These are phyloP conservation scores for Anthoscopus minutus DNA, from an alignment of 2,113 vertebrate species.

Conservation along the genomic window DNA sequence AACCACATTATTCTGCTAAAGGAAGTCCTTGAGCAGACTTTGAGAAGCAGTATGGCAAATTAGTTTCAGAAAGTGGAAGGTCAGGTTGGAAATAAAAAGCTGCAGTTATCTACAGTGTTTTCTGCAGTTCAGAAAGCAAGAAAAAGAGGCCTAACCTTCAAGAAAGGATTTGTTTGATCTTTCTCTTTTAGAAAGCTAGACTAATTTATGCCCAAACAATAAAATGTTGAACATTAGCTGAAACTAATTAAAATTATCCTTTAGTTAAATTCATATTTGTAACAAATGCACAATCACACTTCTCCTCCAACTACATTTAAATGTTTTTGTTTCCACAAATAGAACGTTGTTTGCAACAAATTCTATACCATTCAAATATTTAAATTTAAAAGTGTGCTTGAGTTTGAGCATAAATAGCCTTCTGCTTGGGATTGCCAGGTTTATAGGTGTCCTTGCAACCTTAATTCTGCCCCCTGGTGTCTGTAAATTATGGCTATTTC, in stretches of 20 bases:
- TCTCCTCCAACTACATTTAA: neutral
- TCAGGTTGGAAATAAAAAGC: conserved; percentile 68
- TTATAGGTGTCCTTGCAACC: conserved; percentile 3
- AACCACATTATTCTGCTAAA: conserved; percentile 83
- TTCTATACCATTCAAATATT: neutral
- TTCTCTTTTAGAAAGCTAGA: neutral
- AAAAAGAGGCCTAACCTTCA: conserved; percentile 5
- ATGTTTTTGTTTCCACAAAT: neutral
- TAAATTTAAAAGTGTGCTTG: neutral
- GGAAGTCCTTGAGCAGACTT: conserved; percentile 83
- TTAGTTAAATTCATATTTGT: neutral
- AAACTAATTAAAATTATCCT: neutral
- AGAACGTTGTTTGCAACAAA: neutral
- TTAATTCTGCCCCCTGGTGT: conserved; percentile 43
- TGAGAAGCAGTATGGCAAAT: conserved; percentile 75
- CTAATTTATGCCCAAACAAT: neutral
- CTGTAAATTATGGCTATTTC: neutral
- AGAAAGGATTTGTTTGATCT: neutral
- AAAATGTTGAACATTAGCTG: neutral
- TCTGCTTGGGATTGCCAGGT: neutral
- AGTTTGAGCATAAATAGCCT: neutral
- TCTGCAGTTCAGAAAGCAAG: conserved; percentile 53
- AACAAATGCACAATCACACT: neutral
- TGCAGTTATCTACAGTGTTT: conserved; percentile 58
- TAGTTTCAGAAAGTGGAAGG: conserved; percentile 75